Evolutionary conservation across 2,888 invertebrate species (phyloP), one percentile per base, ranked within the genome.

Genomic region (Pollenia griseotomentosa): DNA sequence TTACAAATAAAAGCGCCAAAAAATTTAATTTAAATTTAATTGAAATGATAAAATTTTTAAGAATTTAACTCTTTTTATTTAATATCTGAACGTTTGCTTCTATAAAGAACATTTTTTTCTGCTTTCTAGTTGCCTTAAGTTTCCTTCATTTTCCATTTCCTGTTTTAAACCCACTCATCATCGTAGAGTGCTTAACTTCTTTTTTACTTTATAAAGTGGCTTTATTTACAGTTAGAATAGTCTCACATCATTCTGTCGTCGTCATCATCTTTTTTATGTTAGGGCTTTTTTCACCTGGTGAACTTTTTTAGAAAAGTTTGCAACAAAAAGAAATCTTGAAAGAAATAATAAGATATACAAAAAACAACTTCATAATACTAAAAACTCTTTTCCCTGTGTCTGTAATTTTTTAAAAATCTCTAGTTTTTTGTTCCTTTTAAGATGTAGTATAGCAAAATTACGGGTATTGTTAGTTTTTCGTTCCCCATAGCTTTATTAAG

Each of bases 221-320:
- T 87, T 87, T 87, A 87, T 87, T 87, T 87, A 74, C 77, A 79
- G 66, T 73, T 81, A 68, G 80, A 87, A 81, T 84, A 81, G 84
- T 85, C 85, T 84, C 81, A 85, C 83, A 83, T 83, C 83, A 79
- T 48, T 44, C 48, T 79, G 19, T 78, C 70, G 59, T 78, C 83
- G 16, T 57, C 61, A 57, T 63, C 66, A 68, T 73, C 70, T 73
- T 23, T 71, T 81, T 81, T 16, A 11, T 48, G 19, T 61, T 42
- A 42, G 23, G 23, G 33, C 51, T 53, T 70, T 85, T 55, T 80
- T 81, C 68, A 84, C 84, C 84, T 84, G 87, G 53, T 78, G 46
- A 84, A 77, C 84, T 85, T 46, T 78, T 73, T 74, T 55, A 68
- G 77, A 23, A 65, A 80, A 87, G 81, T 85, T 87, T 87, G 63